Evolutionary conservation across 2,797 vertebrate genomes (phyloP).

Genomic region (Numenius phaeopus): DNA sequence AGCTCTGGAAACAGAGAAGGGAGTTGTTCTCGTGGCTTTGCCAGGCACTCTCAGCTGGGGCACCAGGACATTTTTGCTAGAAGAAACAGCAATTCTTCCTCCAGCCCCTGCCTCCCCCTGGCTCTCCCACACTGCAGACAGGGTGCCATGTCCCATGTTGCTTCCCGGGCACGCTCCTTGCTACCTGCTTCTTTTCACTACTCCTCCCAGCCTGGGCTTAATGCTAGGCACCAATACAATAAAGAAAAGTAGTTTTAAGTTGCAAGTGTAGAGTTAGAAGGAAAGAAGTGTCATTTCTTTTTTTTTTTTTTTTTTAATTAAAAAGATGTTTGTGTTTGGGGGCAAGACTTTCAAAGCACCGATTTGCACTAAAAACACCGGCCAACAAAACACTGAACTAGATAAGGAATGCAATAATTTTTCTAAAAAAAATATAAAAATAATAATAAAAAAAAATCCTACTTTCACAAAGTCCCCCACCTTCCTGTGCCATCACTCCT

Average conservation of each 20-base stretch:
- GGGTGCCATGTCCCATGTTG: background rate
- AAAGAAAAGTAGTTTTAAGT: background rate
- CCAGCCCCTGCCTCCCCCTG: accelerated
- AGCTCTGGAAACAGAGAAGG: background rate
- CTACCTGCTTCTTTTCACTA: background rate
- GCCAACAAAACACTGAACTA: background rate
- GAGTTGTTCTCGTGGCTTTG: background rate
- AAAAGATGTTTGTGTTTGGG: background rate
- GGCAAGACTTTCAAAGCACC: background rate
- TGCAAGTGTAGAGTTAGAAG: background rate
- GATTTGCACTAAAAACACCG: background rate
- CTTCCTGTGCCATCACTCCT: background rate
- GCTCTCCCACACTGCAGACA: background rate
- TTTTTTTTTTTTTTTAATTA: background rate
- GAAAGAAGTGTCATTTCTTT: background rate
- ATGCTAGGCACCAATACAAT: accelerated
- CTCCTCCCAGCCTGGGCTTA: background rate
- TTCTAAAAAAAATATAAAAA: background rate
- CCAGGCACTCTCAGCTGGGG: background rate
- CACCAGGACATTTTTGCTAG: background rate
- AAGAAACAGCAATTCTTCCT: background rate
- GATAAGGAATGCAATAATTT: background rate
- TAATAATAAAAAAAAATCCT: background rate
- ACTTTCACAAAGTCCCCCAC: background rate
- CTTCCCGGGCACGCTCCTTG: background rate